These are phyloP conservation scores for Ophioderma brevispina DNA, from an alignment of 35 echinoderm and acorn worm genomes.

Conservation along the genomic window DNA sequence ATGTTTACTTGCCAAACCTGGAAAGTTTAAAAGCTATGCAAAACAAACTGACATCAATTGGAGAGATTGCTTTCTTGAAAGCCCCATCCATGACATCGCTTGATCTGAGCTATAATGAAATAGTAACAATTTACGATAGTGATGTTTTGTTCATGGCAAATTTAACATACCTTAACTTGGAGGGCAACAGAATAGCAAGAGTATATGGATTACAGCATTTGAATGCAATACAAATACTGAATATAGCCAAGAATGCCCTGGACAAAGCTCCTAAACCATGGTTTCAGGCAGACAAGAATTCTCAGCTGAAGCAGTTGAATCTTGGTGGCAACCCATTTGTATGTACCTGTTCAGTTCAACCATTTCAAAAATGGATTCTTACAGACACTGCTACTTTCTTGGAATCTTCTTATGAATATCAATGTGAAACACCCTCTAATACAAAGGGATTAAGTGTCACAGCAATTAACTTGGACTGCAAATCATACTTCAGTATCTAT, in stretches of 20 bases:
- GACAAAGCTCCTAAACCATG: no score
- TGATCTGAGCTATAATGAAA: no score
- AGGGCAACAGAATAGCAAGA: background rate
- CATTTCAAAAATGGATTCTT: background rate
- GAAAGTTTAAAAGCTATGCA: no score
- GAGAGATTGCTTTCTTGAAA: no score
- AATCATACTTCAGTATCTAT: background rate
- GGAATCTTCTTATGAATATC: background rate
- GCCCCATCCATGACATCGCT: no score
- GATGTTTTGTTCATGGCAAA: no score
- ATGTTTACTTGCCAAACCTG: no score
- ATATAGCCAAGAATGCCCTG: background rate
- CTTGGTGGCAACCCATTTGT: slow-evolving; percentile 1
- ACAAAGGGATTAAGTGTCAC: background rate
- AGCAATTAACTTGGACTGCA: background rate
- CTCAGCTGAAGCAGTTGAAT: background rate
- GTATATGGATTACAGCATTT: background rate
- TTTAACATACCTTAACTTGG: background rate
- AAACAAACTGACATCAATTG: no score
- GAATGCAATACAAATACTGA: background rate
- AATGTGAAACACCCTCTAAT: background rate
- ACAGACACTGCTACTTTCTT: background rate
- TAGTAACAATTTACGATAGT: no score
- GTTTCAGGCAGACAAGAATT: no score
- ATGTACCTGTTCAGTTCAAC: background rate